Percentiles rank a stretch among this genome's conserved stretches.
Conservation (phyloP, 2,888 invertebrate genomes). For the Napeogenes inachia region DNA sequence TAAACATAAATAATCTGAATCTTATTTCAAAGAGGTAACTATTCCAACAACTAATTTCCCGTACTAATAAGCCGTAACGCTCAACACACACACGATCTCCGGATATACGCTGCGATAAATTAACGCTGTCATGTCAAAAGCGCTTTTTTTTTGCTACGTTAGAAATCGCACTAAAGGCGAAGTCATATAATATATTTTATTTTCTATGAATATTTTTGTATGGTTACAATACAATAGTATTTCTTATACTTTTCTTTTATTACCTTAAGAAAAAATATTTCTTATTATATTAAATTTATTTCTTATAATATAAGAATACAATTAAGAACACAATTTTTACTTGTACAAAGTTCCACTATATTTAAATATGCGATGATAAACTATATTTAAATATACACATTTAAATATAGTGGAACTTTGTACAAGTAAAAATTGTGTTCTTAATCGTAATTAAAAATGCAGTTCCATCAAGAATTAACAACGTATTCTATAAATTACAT, state of each 20-base stretch:
- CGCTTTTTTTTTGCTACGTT: conserved; percentile 40
- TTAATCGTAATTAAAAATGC: too few species aligned
- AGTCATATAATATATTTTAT: conserved; percentile 10
- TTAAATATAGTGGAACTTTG: too few species aligned
- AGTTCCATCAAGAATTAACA: too few species aligned
- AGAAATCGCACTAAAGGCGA: conserved; percentile 34
- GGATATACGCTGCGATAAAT: conserved; percentile 49
- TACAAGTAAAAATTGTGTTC: too few species aligned
- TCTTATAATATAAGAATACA: too few species aligned
- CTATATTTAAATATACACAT: too few species aligned
- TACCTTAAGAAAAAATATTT: not conserved
- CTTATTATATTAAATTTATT: too few species aligned
- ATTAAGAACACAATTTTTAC: too few species aligned
- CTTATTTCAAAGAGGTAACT: not conserved
- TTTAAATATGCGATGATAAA: too few species aligned
- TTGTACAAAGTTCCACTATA: too few species aligned
- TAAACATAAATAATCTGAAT: not conserved
- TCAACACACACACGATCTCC: conserved; percentile 52
- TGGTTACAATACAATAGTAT: not conserved
- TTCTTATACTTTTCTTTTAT: not conserved
- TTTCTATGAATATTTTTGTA: not conserved
- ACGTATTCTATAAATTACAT: too few species aligned
- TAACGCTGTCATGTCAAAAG: conserved; percentile 40
- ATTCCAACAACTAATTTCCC: conserved; percentile 50
- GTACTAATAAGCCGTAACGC: conserved; percentile 68